Conservation (phyloP, 2,113 vertebrate genomes). For the Ondatra zibethicus region DNA sequence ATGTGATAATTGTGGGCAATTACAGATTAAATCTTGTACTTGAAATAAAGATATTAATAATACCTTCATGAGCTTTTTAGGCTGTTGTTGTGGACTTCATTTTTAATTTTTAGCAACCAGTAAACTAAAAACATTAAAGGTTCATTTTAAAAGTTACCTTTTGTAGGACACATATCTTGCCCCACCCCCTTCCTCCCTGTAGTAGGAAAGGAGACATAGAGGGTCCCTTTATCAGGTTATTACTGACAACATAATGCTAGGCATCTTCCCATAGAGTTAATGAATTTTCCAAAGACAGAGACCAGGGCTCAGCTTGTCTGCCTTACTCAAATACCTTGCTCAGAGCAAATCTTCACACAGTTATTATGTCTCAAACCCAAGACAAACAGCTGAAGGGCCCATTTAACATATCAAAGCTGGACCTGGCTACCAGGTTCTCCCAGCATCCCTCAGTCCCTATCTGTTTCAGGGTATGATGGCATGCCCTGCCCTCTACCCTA, state of each 20-base stretch:
- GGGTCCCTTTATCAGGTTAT: not conserved
- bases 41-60: not conserved
- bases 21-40: constrained; percentile 31
- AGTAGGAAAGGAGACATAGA: not conserved
- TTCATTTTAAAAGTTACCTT: not conserved
- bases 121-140: not conserved
- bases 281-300: not conserved
- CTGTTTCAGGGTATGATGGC: not conserved
- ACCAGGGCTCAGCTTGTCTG: not conserved
- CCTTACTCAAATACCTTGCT: not conserved
- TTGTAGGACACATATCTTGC: not conserved
- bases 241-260: not conserved
- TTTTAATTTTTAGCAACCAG: constrained; percentile 24
- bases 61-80: not conserved
- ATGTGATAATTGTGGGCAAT: not conserved
- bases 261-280: not conserved
- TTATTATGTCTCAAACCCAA: not conserved
- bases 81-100: constrained; percentile 1
- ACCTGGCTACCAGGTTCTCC: not conserved
- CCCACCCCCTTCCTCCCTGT: not conserved
- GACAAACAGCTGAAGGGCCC: not conserved
- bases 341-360: not conserved
- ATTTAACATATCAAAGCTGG: not conserved
- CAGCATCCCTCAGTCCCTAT: not conserved
- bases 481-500: not conserved